phyloP scores from a whole-genome alignment of 1,140 invertebrate genomes.

The Drosophila equinoxialis region DNA sequence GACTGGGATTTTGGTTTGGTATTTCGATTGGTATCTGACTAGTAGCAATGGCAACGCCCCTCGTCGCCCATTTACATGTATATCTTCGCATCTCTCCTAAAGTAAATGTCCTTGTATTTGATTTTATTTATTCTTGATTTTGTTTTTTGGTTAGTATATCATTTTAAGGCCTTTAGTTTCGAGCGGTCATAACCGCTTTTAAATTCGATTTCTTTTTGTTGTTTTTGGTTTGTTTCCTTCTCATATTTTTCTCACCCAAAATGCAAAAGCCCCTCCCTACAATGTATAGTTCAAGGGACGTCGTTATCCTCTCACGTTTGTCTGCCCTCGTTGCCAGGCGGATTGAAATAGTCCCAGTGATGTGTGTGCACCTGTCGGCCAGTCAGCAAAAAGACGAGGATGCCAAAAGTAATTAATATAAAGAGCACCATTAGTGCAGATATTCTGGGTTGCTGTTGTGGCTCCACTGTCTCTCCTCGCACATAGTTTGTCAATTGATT shows the following conservation, averaged over 20 bases:
- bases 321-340: conserved; percentile 84
- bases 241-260: conserved; percentile 46
- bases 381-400: conserved; percentile 84
- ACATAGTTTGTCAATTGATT: conserved; percentile 87
- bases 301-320: conserved; percentile 58
- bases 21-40: conserved; percentile 59
- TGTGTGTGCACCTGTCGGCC: conserved; percentile 89
- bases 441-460: conserved; percentile 81
- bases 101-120: conserved; percentile 41
- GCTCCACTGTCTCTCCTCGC: conserved; percentile 83
- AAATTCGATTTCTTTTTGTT: conserved; percentile 65
- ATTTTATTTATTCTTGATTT: conserved; percentile 18
- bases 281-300: conserved; percentile 35
- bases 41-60: conserved; percentile 54
- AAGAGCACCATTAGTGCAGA: conserved; percentile 89
- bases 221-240: conserved; percentile 6
- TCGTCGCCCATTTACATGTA: conserved; percentile 18
- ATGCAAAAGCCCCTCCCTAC: conserved; percentile 65
- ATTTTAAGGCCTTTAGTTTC: conserved; percentile 78
- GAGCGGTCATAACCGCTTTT: conserved; percentile 64
- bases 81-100: conserved; percentile 55
- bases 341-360: conserved; percentile 93
- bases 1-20: conserved; percentile 59
- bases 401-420: conserved; percentile 88
- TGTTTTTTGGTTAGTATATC: conserved; percentile 67